Percentiles rank a stretch among this genome's conserved stretches.
Evolutionary conservation across 2,113 vertebrate species (phyloP).

Genomic region (Anarhynchus alexandrinus): DNA sequence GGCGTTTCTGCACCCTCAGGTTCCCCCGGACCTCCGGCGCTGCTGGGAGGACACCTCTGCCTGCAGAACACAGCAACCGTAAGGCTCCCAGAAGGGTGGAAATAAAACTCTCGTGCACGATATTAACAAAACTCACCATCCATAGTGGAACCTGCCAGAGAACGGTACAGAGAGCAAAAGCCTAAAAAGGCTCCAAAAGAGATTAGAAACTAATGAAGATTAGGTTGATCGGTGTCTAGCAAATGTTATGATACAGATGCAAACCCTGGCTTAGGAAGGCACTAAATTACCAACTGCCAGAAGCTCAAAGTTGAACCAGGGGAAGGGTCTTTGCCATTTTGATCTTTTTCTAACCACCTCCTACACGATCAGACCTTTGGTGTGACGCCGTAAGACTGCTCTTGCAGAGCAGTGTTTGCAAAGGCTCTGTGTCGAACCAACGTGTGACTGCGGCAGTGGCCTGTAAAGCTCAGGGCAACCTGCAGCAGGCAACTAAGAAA

Average conservation of each 20-base stretch:
- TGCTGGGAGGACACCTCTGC: not conserved
- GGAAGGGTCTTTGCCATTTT: not conserved
- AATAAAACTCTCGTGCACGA: not conserved
- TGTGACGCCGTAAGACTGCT: accelerated
- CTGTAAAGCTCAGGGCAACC: not conserved
- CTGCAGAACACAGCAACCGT: not conserved
- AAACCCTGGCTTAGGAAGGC: not conserved
- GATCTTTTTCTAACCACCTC: not conserved
- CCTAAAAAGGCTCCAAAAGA: not conserved
- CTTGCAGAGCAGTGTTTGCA: not conserved
- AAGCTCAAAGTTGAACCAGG: not conserved
- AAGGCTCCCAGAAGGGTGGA: not conserved
- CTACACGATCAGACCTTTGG: not conserved
- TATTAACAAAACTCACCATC: not conserved
- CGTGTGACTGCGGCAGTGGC: not conserved
- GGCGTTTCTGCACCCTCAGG: not conserved
- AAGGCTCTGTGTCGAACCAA: not conserved
- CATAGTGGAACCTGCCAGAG: not conserved
- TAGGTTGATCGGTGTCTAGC: not conserved
- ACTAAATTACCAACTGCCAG: not conserved
- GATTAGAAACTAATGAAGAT: not conserved
- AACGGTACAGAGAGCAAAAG: not conserved
- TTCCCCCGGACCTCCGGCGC: not conserved
- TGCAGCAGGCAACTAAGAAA: not conserved
- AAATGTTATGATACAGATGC: not conserved